A percentile compares a stretch with the other conserved stretches of the same genome.
Evolutionary conservation across 2,113 vertebrate species (phyloP).

Genomic region (Eclectus roratus): DNA sequence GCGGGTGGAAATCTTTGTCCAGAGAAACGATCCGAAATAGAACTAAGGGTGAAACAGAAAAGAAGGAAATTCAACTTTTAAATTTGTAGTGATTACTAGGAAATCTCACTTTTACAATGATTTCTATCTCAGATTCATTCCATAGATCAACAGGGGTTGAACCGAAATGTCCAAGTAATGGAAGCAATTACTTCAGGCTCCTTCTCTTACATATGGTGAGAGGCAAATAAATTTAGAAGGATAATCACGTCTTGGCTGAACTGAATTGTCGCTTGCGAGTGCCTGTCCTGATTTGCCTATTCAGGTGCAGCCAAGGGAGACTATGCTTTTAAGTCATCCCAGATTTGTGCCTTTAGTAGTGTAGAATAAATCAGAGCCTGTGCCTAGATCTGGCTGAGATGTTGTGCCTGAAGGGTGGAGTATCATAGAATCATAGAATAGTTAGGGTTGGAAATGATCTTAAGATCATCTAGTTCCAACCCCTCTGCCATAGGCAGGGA

Average conservation of each 20-base stretch:
- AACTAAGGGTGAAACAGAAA: slow-evolving; percentile 39
- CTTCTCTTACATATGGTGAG: not conserved
- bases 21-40: slow-evolving; percentile 69
- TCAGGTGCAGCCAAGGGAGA: not conserved
- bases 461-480: not conserved
- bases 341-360: not conserved
- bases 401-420: not conserved
- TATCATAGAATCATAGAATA: not conserved
- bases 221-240: not conserved
- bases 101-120: not conserved
- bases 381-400: not conserved
- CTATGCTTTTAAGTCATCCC: not conserved
- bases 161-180: not conserved
- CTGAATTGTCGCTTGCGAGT: not conserved
- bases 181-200: not conserved
- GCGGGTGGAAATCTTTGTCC: slow-evolving; percentile 68
- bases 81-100: not conserved
- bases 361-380: not conserved
- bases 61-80: slow-evolving; percentile 22
- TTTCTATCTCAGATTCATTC: not conserved
- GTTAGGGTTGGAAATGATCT: not conserved
- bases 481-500: not conserved
- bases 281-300: not conserved
- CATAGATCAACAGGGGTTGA: not conserved
- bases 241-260: not conserved